Conservation (phyloP, 2,888 invertebrate species). For the Rhagonycha lutea region DNA sequence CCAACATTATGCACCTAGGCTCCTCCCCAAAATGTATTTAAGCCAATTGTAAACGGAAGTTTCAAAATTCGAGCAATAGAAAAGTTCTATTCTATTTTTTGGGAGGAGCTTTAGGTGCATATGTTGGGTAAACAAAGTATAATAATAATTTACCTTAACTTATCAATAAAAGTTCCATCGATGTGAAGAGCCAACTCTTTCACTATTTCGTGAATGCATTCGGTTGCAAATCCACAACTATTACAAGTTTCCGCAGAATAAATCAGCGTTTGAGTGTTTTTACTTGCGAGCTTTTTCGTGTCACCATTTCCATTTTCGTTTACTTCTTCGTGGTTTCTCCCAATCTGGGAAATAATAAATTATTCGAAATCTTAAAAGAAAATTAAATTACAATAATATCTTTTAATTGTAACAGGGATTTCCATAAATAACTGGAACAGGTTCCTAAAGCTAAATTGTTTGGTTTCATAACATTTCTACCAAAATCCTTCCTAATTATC, state of each 20-base stretch:
- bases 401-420: constrained; percentile 11
- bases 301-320: neutral
- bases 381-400: neutral
- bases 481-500: neutral
- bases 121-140: too few relatives aligned
- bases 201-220: constrained; percentile 5
- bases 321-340: neutral
- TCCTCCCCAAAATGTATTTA: too few relatives aligned
- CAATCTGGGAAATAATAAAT: neutral
- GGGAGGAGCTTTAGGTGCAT: too few relatives aligned
- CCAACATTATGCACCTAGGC: too few relatives aligned
- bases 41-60: too few relatives aligned
- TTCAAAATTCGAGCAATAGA: too few relatives aligned
- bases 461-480: constrained; percentile 20
- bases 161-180: neutral
- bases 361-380: neutral
- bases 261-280: constrained; percentile 1
- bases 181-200: neutral
- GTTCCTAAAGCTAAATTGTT: constrained; percentile 28
- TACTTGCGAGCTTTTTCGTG: neutral
- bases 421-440: constrained; percentile 25
- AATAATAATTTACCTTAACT: constrained; percentile 2
- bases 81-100: too few relatives aligned
- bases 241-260: neutral
- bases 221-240: constrained; percentile 6